Base-by-base conservation (phyloP, 2,113 vertebrate species). In the Elanus axillaris region DNA sequence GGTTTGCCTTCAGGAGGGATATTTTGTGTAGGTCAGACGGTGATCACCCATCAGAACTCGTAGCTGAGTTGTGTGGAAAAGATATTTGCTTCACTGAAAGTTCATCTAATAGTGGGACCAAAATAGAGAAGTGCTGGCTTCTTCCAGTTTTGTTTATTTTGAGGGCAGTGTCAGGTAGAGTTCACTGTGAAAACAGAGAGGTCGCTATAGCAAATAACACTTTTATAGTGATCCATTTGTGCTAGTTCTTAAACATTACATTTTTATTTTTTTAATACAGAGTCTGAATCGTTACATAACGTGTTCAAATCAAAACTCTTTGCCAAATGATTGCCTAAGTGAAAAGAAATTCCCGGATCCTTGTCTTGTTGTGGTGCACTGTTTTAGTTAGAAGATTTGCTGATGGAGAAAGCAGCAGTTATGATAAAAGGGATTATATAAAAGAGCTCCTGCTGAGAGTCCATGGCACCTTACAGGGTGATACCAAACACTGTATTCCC, bases 331-430 rank as follows among this genome's bases (percentile, higher is more conserved):
- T 85, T 89, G 48, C 29, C 69, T 92, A 67, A 75, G 21, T 77
- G 34, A 80, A 93, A 83, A 84, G 85, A 91, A 88, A 60, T 62
- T 84, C 59, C 53, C 68, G 55, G 58, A 56, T 91, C 73, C 48
- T 92, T 80, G 43, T 89, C 76, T 66, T 81, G 8, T 83, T 84
- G 45, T 53, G 48, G 27, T 60, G 29, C 48, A 7, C 45, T 85
- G 76, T 47, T 96, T 87, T 75, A 94, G 42, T 93, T 91, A 94
- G 56, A 58, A 80, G 71, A 80, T 76, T 58, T 91, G 71, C 89
- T 95, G 80, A 94, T 95, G 88, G 88, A 97, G 94, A 95, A 97
- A 88, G 86, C 88, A 94, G 93, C 67, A 91, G 74, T 79, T 86
- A 59, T 50, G 78, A 90, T 96, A 67, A 96, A 96, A 96, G 88